Evolutionary conservation across 2,888 invertebrate species (phyloP), one percentile per base, ranked within the genome.

Genomic region (Lycaena phlaeas): DNA sequence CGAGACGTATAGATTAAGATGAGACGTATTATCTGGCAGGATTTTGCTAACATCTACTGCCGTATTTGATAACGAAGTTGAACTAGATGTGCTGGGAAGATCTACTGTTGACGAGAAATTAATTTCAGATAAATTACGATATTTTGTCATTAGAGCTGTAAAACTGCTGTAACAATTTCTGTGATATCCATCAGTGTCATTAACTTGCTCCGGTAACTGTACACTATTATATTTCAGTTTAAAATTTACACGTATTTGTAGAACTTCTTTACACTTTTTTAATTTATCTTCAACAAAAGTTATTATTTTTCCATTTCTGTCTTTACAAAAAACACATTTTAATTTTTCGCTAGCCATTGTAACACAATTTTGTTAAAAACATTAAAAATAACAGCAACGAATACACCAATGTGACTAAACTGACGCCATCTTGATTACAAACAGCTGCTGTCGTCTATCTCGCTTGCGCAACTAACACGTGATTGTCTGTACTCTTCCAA

Each of bases 141-240:
- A 45, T 45, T 45, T 45, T 40, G 45, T 40, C 42, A 45, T 40
- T 40, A 45, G 36, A 42, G 42, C 42, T 7, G 40, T 42, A 45
- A 45, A 45, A 45, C 42, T 45, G 18, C 42, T 45, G 18, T 45
- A 45, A 42, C 45, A 45, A 25, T 45, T 17, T 45, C 42, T 45
- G 18, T 45, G 45, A 45, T 45, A 45, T 42, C 41, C 44, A 41
- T 44, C 41, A 27, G 43, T 43, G 12, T 41, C 22, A 41, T 41
- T 41, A 17, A 37, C 17, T 41, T 41, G 41, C 38, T 14, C 22
- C 12, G 27, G 27, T 27, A 44, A 12, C 43, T 43, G 18, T 18
- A 43, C 25, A 15, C 25, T 14, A 38, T 14, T 36, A 14, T 43
- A 43, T 14, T 43, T 43, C 14, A 43, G 28, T 38, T 43, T 40